Evolutionary conservation across 2,113 vertebrate genomes (phyloP), one percentile per base, ranked within the genome.

Genomic region (Piprites chloris): DNA sequence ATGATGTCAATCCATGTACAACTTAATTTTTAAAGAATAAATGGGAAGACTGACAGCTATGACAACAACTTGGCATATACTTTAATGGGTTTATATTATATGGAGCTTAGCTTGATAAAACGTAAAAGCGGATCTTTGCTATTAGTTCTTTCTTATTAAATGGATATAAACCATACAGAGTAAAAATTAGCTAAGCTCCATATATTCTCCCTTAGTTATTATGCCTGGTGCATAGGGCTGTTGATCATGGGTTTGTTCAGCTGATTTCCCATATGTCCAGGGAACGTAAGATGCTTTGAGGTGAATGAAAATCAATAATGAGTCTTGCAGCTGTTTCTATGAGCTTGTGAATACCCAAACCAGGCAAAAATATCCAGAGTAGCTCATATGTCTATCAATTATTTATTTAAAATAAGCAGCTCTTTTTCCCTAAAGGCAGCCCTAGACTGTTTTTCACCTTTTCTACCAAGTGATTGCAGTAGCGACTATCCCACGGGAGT

Each of bases 1-100:
- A 6, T 75, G 30, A 87, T 82, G 46, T 72, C 62, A 90, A 65
- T 52, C 71, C 47, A 22, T 67, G 35, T 63, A 52, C 78, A 79
- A 46, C 72, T 95, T 82, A n/a, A 63, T 85, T 90, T 75, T 81
- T 80, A 59, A 93, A 88, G 83, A 85, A 85, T 92, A 49, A 35
- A 30, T 21, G 85, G 75, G 74, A 39, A 82, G 90, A 90, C 30
- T 55, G 58, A 61, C 67, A 83, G 58, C 44, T 68, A 47, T n/a
- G 30, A 46, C 56, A 90, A 63, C 52, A 82, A 59, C 21, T 55
- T 79, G 82, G 52, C 58, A 13, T 72, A 22, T 20, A 41, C 3
- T 72, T 82, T 52, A 53, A 72, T 63, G 30, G 9, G 23, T 82
- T 87, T 72, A 33, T 63, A 63, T 63, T 33, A n/a, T 15, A 73